A percentile compares a stretch with the other conserved stretches of the same genome.
Conservation (phyloP, 92 coral and sea anemone species). For the Porites cylindrica region DNA sequence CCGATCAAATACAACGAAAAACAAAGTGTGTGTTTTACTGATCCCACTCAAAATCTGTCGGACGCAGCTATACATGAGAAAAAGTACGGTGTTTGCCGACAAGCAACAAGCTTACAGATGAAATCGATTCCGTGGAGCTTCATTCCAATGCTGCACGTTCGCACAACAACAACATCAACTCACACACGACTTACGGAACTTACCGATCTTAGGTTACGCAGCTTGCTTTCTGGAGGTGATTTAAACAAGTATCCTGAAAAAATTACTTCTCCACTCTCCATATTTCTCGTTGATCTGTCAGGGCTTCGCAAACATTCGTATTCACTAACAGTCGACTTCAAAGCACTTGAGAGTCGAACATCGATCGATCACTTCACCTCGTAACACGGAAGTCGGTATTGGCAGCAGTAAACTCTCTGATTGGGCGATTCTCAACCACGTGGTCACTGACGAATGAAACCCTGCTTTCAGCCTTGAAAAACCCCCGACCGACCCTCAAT, state of each 20-base stretch:
- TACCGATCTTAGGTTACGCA: slow-evolving; percentile 41
- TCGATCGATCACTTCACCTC: not conserved
- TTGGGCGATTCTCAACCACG: slow-evolving; percentile 30
- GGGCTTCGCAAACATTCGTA: not conserved
- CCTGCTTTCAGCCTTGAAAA: not conserved
- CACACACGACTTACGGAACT: not conserved
- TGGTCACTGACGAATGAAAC: not conserved
- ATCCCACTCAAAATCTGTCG: not conserved
- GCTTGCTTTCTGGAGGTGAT: slow-evolving; percentile 72
- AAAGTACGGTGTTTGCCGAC: not conserved
- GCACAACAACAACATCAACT: not conserved
- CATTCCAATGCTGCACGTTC: slow-evolving; percentile 29
- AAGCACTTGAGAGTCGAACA: slow-evolving; percentile 1
- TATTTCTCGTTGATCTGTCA: slow-evolving; percentile 27
- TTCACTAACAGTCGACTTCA: not conserved
- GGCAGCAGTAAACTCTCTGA: slow-evolving; percentile 2
- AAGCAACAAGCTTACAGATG: not conserved
- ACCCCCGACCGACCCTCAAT: not conserved
- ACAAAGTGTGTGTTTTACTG: not conserved
- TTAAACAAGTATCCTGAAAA: slow-evolving; percentile 69
- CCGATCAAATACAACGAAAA: not conserved
- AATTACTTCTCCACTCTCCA: slow-evolving; percentile 43
- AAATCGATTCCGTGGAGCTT: not conserved
- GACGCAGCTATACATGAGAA: not conserved
- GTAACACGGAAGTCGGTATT: slow-evolving; percentile 48